Evolutionary conservation across 2,888 invertebrate species (phyloP), one percentile per base, ranked within the genome.

Genomic region (Tillus elongatus): DNA sequence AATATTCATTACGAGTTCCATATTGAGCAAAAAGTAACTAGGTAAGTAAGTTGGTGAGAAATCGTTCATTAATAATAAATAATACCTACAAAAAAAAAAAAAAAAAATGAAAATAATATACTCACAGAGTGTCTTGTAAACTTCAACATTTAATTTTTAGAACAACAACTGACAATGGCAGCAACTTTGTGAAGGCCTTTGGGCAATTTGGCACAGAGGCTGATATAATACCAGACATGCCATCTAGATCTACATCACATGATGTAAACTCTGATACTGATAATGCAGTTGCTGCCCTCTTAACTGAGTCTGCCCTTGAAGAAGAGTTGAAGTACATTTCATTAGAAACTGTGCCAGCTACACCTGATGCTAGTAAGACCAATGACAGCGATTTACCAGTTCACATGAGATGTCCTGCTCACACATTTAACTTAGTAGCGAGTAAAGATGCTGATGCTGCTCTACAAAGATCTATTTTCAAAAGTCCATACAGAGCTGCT

Each of bases 121-220:
- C n/a, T n/a, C n/a, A n/a, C n/a, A n/a, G n/a, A n/a, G n/a, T n/a
- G n/a, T n/a, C n/a, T n/a, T n/a, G n/a, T n/a, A n/a, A n/a, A n/a
- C n/a, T n/a, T n/a, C n/a, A n/a, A n/a, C n/a, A n/a, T n/a, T n/a
- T n/a, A n/a, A n/a, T n/a, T n/a, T n/a, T n/a, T n/a, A n/a, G n/a
- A n/a, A n/a, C n/a, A n/a, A n/a, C n/a, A n/a, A n/a, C n/a, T n/a
- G n/a, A n/a, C n/a, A n/a, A n/a, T n/a, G n/a, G n/a, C n/a, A n/a
- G n/a, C n/a, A n/a, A n/a, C n/a, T n/a, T n/a, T 36, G 41, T 43
- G 36, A 45, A 45, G 41, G 45, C 43, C 35, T 43, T 43, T 44
- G 15, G 4, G 11, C 24, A 24, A 29, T 29, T 24, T 24, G 24
- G 24, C 24, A 24, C 24, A 24, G 24, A 24, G 24, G 24, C 24